These are phyloP conservation scores for Chloebia gouldiae DNA, from an alignment of 2,113 vertebrate species.

Conservation along the genomic window DNA sequence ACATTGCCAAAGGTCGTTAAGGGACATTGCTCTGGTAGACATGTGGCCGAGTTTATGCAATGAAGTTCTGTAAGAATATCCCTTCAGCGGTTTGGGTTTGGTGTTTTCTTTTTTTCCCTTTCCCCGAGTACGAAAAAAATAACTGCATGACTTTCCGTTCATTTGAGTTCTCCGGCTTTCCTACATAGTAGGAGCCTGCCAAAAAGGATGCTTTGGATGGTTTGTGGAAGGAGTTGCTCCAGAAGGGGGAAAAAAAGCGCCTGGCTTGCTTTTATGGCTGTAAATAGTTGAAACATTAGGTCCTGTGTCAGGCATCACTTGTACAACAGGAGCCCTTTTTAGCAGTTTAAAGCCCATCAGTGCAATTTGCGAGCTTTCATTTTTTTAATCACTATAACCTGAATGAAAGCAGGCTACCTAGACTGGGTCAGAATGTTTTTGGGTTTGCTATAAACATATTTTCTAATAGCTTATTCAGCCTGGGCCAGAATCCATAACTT, in stretches of 20 bases:
- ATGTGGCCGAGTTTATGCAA: constrained; percentile 54
- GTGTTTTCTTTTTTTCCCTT: constrained; percentile 55
- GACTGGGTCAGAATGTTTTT: neutral
- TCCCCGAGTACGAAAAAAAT: constrained; percentile 58
- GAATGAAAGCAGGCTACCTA: neutral
- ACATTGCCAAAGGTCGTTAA: constrained; percentile 40
- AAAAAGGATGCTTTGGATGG: constrained; percentile 72
- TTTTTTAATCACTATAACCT: neutral
- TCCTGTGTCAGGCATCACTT: constrained; percentile 55
- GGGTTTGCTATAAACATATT: neutral
- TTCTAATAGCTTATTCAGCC: neutral
- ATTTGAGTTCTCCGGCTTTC: constrained; percentile 68
- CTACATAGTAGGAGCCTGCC: constrained; percentile 66
- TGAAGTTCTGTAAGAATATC: constrained; percentile 59
- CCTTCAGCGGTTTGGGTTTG: constrained; percentile 52
- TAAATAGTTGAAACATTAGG: constrained; percentile 63
- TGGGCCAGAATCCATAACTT: neutral
- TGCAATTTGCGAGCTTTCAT: neutral
- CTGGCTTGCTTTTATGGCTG: constrained; percentile 63
- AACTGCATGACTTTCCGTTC: constrained; percentile 67
- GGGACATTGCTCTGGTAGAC: constrained; percentile 53
- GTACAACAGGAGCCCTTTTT: constrained; percentile 11
- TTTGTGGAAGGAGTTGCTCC: constrained; percentile 74
- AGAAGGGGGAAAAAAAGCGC: constrained; percentile 39
- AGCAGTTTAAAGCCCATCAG: neutral